phyloP scores from a whole-genome alignment of 1,140 invertebrate species.

The Saccostrea glomerata region DNA sequence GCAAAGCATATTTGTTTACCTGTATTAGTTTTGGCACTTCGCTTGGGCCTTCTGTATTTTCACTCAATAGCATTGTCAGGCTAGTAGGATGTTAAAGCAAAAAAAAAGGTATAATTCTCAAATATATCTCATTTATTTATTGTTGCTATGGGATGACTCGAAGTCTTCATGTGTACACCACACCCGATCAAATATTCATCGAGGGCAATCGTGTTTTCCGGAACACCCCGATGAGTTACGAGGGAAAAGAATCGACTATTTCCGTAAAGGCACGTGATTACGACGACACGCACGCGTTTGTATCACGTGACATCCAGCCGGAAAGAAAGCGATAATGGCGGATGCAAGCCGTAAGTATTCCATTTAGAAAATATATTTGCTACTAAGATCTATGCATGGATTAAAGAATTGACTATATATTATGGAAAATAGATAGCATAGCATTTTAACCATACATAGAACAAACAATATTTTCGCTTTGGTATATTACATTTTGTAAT shows the following conservation, averaged over 20 bases:
- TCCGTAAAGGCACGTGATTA: neutral
- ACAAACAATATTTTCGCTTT: too few relatives aligned
- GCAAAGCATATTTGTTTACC: neutral
- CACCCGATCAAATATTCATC: neutral
- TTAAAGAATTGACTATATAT: too few relatives aligned
- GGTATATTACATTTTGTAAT: too few relatives aligned
- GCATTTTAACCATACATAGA: too few relatives aligned
- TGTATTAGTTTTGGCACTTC: conserved; percentile 50
- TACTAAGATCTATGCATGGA: too few relatives aligned
- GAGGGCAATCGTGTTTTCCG: too few relatives aligned
- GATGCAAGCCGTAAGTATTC: conserved; percentile 15
- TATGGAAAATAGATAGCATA: too few relatives aligned
- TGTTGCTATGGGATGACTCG: too few relatives aligned
- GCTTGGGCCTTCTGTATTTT: conserved; percentile 16
- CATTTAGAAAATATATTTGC: neutral
- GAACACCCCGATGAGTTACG: too few relatives aligned
- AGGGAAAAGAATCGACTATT: neutral
- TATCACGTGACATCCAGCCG: neutral
- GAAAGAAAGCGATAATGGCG: conserved; percentile 20
- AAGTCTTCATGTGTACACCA: neutral
- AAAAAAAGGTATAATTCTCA: neutral
- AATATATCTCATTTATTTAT: neutral
- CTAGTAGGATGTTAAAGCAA: neutral
- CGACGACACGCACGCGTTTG: neutral
- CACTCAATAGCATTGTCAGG: conserved; percentile 23